Evolutionary conservation across 2,797 vertebrate genomes (phyloP).

Genomic region (Artibeus lituratus): DNA sequence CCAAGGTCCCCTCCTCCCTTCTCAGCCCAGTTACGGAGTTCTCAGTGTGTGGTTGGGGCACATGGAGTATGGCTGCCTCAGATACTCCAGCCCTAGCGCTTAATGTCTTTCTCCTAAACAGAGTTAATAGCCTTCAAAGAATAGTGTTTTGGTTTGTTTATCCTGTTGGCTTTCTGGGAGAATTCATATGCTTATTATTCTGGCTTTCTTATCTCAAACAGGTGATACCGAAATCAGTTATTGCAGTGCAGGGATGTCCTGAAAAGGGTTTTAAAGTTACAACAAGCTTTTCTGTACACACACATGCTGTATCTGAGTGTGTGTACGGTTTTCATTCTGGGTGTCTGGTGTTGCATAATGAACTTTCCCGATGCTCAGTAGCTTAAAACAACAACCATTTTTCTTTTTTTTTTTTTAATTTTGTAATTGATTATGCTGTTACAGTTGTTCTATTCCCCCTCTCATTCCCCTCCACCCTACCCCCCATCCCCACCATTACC

Average conservation of each 20-base stretch:
- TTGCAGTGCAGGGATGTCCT: neutral
- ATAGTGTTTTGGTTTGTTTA: neutral
- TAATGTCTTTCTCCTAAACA: neutral
- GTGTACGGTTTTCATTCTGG: neutral
- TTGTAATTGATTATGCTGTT: too few relatives aligned
- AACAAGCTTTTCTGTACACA: neutral
- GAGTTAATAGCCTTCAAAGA: neutral
- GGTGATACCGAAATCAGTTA: neutral
- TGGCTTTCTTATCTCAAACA: slow-evolving; percentile 23
- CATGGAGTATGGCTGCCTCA: neutral
- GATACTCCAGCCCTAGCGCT: neutral
- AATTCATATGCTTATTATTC: neutral
- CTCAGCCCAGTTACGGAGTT: neutral
- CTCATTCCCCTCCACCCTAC: too few relatives aligned
- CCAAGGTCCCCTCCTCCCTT: neutral
- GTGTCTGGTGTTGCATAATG: neutral
- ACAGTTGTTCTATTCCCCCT: too few relatives aligned
- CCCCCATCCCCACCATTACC: too few relatives aligned
- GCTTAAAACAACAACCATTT: neutral
- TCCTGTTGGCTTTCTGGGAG: neutral
- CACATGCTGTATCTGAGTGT: neutral
- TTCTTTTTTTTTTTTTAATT: too few relatives aligned
- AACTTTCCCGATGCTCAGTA: neutral
- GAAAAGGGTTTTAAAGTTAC: slow-evolving; percentile 4
- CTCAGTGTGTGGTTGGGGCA: neutral